Conservation (phyloP, 2,113 vertebrate species). For the Nannospalax galili region DNA sequence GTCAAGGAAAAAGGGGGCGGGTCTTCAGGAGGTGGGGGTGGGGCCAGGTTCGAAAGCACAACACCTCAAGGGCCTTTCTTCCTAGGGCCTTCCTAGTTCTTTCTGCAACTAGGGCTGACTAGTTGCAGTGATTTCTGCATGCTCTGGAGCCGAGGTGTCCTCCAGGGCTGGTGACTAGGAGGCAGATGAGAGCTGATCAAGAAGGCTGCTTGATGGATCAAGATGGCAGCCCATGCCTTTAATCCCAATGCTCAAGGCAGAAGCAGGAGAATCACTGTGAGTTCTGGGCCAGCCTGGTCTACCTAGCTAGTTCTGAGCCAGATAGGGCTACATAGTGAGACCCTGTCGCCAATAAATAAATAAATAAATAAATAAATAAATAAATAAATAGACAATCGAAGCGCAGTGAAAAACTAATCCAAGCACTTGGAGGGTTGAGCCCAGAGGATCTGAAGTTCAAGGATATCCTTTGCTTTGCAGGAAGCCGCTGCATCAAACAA, state of each 20-base stretch:
- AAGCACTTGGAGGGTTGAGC: background rate
- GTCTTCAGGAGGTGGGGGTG: background rate
- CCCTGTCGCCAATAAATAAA: too few relatives aligned
- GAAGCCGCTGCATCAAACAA: background rate
- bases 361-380: too few relatives aligned
- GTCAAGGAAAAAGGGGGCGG: background rate
- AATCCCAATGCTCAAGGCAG: too few relatives aligned
- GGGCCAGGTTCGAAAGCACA: fast-evolving
- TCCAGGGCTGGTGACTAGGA: fast-evolving
- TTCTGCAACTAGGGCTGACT: background rate
- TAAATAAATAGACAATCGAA: too few relatives aligned
- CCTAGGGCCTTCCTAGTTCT: too few relatives aligned
- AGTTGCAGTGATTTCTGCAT: background rate
- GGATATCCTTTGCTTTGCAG: too few relatives aligned
- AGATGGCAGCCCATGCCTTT: too few relatives aligned
- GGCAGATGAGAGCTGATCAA: background rate
- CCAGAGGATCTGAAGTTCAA: background rate
- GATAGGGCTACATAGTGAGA: too few relatives aligned
- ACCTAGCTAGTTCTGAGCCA: too few relatives aligned
- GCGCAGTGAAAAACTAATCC: background rate
- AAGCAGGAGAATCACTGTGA: too few relatives aligned
- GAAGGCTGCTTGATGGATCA: background rate
- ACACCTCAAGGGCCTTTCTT: background rate
- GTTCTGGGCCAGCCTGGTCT: too few relatives aligned
- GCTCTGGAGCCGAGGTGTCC: background rate